Evolutionary conservation across 2,797 vertebrate genomes (phyloP).

Genomic region (Glyptemys insculpta): DNA sequence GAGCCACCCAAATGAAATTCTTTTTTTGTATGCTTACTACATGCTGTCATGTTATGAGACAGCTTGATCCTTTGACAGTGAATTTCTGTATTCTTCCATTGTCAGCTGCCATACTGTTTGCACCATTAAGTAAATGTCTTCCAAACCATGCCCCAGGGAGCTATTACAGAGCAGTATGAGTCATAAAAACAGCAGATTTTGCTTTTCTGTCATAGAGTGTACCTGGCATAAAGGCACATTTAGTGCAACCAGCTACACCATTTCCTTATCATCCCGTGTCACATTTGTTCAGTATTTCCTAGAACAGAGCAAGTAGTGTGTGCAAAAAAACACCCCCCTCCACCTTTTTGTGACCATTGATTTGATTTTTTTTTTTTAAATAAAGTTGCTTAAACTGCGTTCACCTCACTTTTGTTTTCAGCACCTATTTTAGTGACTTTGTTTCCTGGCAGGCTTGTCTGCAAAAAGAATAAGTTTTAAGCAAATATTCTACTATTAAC

Average conservation of each 20-base stretch:
- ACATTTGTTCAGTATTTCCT: neutral
- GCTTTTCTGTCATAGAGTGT: conserved; percentile 55
- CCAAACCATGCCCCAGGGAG: conserved; percentile 66
- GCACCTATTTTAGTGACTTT: neutral
- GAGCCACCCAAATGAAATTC: neutral
- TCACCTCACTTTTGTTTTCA: neutral
- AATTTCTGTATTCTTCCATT: conserved; percentile 43
- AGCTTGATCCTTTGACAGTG: conserved; percentile 37
- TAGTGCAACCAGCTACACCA: conserved; percentile 11
- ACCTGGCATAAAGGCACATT: conserved; percentile 50
- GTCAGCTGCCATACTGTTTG: conserved; percentile 69
- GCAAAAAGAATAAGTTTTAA: neutral
- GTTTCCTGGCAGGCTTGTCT: neutral
- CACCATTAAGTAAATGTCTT: conserved; percentile 71
- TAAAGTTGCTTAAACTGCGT: neutral
- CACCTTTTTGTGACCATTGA: neutral
- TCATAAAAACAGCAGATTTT: conserved; percentile 64
- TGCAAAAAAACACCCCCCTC: neutral
- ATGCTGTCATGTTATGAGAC: conserved; percentile 2
- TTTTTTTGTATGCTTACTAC: neutral
- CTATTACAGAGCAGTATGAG: conserved; percentile 56
- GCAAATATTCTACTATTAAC: neutral
- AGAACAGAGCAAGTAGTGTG: neutral
- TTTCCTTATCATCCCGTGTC: neutral
- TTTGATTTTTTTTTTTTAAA: fast-evolving